A percentile compares a stretch with the other conserved stretches of the same genome.
Evolutionary conservation across 2,888 invertebrate species (phyloP).

Genomic region (Copidosoma aretas): DNA sequence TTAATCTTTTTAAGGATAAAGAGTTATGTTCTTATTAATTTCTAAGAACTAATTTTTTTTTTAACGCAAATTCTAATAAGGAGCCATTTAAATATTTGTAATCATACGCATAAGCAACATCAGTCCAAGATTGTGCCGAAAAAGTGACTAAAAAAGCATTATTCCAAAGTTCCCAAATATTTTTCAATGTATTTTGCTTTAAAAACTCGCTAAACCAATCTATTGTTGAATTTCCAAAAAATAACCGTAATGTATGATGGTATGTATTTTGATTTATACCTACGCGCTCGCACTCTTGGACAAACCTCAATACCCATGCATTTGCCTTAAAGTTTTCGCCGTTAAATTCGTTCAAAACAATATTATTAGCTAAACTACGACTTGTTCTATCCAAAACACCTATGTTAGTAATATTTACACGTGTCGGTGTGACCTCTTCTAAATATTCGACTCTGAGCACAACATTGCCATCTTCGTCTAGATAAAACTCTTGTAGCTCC

Average conservation of each 20-base stretch:
- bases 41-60: conserved; percentile 39
- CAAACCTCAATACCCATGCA: conserved; percentile 33
- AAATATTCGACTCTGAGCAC: conserved; percentile 34
- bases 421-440: conserved; percentile 7
- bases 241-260: conserved; percentile 37
- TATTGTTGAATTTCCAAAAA: conserved; percentile 38
- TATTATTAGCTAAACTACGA: conserved; percentile 29
- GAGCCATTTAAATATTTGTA: conserved; percentile 37
- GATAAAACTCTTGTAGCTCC: conserved; percentile 36
- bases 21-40: conserved; percentile 28
- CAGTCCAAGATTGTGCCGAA: conserved; percentile 1
- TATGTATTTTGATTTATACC: conserved; percentile 33
- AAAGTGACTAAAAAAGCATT: conserved; percentile 38
- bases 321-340: conserved; percentile 37
- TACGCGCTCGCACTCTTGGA: conserved; percentile 36
- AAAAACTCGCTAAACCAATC: conserved; percentile 32
- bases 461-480: conserved; percentile 43
- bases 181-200: conserved; percentile 27
- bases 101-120: conserved; percentile 38
- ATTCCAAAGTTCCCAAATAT: conserved; percentile 35
- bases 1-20: conserved; percentile 36
- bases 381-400: no score
- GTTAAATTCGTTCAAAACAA: conserved; percentile 40
- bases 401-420: no score
- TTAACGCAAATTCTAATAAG: conserved; percentile 38